These are phyloP conservation scores for Fregata magnificens DNA, from an alignment of 2,113 vertebrate species.

Conservation along the genomic window DNA sequence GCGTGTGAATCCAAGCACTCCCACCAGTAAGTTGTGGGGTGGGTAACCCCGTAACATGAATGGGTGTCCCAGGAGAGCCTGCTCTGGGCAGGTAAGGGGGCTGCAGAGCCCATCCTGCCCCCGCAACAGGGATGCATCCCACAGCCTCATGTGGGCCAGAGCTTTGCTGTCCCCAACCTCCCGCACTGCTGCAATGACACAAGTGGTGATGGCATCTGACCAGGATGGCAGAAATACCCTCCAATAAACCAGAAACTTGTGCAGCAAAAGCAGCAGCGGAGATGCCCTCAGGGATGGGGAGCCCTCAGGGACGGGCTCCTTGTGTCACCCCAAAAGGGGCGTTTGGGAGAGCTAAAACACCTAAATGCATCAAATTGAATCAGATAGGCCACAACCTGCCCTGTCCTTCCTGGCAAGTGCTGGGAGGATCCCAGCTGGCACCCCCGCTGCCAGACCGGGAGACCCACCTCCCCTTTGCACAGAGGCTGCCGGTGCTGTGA, in stretches of 20 bases:
- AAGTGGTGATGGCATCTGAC: accelerated
- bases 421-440: accelerated
- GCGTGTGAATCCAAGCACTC: background rate
- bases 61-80: background rate
- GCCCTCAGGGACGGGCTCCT: background rate
- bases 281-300: background rate
- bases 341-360: accelerated
- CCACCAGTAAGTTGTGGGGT: background rate
- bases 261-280: background rate
- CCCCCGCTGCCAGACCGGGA: accelerated
- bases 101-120: background rate
- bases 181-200: background rate
- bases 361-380: accelerated
- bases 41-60: too few species aligned
- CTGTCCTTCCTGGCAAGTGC: background rate
- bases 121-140: too few species aligned
- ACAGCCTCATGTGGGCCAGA: background rate
- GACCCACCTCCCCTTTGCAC: background rate
- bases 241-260: accelerated
- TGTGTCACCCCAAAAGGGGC: background rate
- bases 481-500: accelerated
- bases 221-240: background rate
- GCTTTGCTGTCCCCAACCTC: background rate
- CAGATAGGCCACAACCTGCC: background rate
- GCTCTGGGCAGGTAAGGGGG: background rate